These are phyloP conservation scores for Diarsia mendica DNA, from an alignment of 2,888 invertebrate genomes.

Conservation along the genomic window DNA sequence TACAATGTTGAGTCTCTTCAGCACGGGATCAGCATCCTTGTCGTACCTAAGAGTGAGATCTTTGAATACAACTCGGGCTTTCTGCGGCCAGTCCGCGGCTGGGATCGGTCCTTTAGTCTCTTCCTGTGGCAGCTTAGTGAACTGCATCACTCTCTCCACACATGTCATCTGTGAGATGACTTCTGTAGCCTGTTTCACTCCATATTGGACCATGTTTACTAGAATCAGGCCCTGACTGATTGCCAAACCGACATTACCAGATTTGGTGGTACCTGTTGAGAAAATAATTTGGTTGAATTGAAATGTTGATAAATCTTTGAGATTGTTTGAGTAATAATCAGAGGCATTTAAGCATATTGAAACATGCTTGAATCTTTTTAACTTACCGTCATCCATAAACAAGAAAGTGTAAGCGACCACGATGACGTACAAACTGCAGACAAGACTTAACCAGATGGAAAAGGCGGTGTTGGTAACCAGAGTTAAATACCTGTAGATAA, in stretches of 20 bases:
- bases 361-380: conserved; percentile 1
- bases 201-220: conserved; percentile 95
- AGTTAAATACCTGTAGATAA: conserved; percentile 88
- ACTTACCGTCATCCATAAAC: conserved; percentile 89
- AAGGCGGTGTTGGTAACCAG: conserved; percentile 91
- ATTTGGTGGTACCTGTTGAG: conserved; percentile 86
- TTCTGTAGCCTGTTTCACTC: conserved; percentile 95
- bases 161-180: conserved; percentile 94
- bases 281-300: conserved; percentile 3
- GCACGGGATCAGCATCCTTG: conserved; percentile 90
- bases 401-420: conserved; percentile 92
- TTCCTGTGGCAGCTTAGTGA: conserved; percentile 93
- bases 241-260: conserved; percentile 93
- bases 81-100: conserved; percentile 91
- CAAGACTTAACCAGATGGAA: conserved; percentile 91
- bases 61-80: conserved; percentile 91
- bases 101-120: conserved; percentile 91
- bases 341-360: background rate
- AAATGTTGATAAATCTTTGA: background rate
- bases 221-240: conserved; percentile 93
- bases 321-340: background rate
- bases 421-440: conserved; percentile 91
- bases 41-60: conserved; percentile 92
- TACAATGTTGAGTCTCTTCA: conserved; percentile 76
- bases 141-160: conserved; percentile 95